Conservation (phyloP, 2,888 invertebrate species). For the Brachylomia viminalis region DNA sequence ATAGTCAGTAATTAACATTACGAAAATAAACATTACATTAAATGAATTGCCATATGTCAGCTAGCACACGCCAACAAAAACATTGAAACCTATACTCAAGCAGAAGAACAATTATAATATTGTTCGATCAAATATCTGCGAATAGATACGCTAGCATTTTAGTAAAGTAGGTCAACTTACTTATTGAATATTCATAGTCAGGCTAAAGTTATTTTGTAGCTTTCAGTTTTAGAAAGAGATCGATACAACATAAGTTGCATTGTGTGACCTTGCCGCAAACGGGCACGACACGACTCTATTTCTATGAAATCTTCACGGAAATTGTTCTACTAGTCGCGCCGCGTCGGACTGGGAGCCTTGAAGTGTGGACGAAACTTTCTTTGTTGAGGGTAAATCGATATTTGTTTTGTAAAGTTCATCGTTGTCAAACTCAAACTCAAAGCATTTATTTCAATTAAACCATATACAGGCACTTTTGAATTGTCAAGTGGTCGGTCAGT, state of each 20-base stretch:
- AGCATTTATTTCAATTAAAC: too few relatives aligned
- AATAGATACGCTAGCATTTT: conserved; percentile 26
- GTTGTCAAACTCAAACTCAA: too few relatives aligned
- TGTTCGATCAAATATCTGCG: conserved; percentile 11
- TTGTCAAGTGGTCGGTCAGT: too few relatives aligned
- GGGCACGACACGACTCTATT: not conserved
- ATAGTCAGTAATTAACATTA: too few relatives aligned
- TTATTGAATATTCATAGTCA: conserved; percentile 7
- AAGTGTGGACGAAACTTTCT: not conserved
- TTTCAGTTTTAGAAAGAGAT: not conserved
- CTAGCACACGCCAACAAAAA: too few relatives aligned
- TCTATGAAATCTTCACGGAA: not conserved
- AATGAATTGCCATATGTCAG: too few relatives aligned
- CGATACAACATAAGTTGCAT: not conserved
- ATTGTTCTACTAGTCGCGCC: not conserved
- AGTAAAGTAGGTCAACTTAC: conserved; percentile 17
- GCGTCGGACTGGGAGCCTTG: not conserved
- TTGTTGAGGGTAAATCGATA: not conserved
- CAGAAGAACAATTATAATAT: conserved; percentile 5
- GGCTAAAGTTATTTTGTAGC: not conserved
- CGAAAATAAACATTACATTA: too few relatives aligned
- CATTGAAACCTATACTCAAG: too few relatives aligned
- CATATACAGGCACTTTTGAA: too few relatives aligned
- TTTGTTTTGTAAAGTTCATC: not conserved
- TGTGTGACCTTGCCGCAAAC: not conserved